Conservation (phyloP, 2,888 invertebrate genomes). For the Celastrina argiolus region DNA sequence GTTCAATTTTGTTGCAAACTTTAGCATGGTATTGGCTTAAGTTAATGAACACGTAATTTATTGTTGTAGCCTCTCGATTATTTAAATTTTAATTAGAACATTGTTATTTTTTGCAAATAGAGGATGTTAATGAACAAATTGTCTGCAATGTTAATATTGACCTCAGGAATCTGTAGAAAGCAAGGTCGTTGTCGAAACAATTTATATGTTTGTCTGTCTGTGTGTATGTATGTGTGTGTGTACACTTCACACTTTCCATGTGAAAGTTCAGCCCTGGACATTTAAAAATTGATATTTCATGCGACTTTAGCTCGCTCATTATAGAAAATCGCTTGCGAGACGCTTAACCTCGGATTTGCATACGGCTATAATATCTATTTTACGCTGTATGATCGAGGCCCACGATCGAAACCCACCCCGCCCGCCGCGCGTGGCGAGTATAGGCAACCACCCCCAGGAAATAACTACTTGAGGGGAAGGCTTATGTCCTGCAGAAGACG, state of each 20-base stretch:
- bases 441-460: no score
- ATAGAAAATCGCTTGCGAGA: background rate
- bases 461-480: no score
- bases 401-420: no score
- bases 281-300: background rate
- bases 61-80: background rate
- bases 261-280: constrained; percentile 6
- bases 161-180: constrained; percentile 9
- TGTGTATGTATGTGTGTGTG: background rate
- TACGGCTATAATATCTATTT: no score
- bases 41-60: background rate
- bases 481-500: no score
- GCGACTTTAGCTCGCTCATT: background rate
- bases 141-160: background rate
- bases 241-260: constrained; percentile 1
- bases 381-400: no score
- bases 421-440: no score
- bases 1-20: no score
- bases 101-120: background rate
- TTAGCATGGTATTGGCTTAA: background rate
- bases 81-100: background rate
- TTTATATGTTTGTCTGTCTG: background rate
- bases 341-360: no score
- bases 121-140: background rate
- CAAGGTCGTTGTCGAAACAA: constrained; percentile 7